Percentiles rank a stretch among this genome's conserved stretches.
Conservation (phyloP, 2,888 invertebrate genomes). For the Apocheima hispidaria region DNA sequence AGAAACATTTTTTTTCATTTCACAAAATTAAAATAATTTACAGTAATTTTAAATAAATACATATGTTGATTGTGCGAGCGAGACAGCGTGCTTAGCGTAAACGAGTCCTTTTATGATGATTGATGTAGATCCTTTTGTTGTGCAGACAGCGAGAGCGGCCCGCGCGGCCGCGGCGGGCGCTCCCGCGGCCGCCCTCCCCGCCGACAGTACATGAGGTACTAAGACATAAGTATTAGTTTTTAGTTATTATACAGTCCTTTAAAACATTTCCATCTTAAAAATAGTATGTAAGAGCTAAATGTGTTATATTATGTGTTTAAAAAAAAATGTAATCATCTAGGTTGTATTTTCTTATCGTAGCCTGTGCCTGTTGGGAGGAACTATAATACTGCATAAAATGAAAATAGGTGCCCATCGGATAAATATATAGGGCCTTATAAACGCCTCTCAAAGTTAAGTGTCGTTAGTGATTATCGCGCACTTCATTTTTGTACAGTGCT, state of each 20-base stretch:
- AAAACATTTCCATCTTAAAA: conserved; percentile 34
- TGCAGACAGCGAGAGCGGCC: conserved; percentile 78
- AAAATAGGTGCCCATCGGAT: not conserved
- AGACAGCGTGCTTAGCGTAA: too few relatives aligned
- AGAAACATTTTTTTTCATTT: too few relatives aligned
- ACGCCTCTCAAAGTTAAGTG: too few relatives aligned
- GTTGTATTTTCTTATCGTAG: not conserved
- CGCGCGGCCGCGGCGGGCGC: conserved; percentile 76
- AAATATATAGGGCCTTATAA: too few relatives aligned
- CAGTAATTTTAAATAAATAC: too few relatives aligned
- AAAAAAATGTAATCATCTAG: conserved; percentile 5
- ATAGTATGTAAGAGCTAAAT: conserved; percentile 12
- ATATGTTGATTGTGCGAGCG: too few relatives aligned
- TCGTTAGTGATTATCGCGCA: too few relatives aligned
- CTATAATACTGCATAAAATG: conserved; percentile 2
- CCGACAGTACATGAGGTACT: conserved; percentile 74
- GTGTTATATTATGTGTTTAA: conserved; percentile 6
- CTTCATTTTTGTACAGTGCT: too few relatives aligned
- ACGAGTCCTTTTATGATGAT: too few relatives aligned
- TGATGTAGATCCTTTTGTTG: conserved; percentile 25
- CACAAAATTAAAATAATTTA: too few relatives aligned
- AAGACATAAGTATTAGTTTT: conserved; percentile 42
- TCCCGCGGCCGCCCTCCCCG: conserved; percentile 72
- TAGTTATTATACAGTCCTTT: conserved; percentile 20
- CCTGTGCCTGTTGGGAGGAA: conserved; percentile 3